Evolutionary conservation across 2,113 vertebrate genomes (phyloP), one percentile per base, ranked within the genome.

Genomic region (Malurus cyaneus): DNA sequence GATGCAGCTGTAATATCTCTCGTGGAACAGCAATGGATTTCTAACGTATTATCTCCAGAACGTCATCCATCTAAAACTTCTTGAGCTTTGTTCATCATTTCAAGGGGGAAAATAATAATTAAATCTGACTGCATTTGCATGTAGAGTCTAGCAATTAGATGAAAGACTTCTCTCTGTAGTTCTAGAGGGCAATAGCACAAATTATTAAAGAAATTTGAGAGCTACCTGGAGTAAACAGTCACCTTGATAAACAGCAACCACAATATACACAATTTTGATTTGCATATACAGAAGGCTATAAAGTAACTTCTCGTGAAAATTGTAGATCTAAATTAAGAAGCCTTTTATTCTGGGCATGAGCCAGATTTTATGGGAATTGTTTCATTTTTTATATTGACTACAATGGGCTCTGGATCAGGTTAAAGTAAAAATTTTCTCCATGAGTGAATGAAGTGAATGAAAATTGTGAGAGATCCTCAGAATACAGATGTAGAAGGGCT

Each of bases 91-190:
- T 93, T 97, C 66, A 73, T 54, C 32, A 76, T 90, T 96, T 94
- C 87, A 83, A 89, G 34, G 50, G 16, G 5, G n/a, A 78, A 93
- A 87, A 84, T 89, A 39, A 54, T 96, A 97, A 97, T 96, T 96
- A 96, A 95, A 94, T 92, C 46, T 89, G 79, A 92, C 79, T 91
- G 12, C 20, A 91, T 97, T 96, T 97, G 82, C 84, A 96, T 97
- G 94, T 44, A 80, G 50, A 88, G 31, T 50, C 59, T 79, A 80
- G 73, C 82, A 97, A 96, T 95, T 93, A 89, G 57, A 49, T 70
- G 21, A 78, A 95, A 85, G 34, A 53, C 74, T 94, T 94, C 18
- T 80, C 62, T 79, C 49, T 80, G 46, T 72, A 94, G 93, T 94
- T 96, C 89, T 92, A 91, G 92, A 94, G 64, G 52, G 64, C 74